phyloP scores from a whole-genome alignment of 2,113 vertebrate species.

The Poecile atricapillus region DNA sequence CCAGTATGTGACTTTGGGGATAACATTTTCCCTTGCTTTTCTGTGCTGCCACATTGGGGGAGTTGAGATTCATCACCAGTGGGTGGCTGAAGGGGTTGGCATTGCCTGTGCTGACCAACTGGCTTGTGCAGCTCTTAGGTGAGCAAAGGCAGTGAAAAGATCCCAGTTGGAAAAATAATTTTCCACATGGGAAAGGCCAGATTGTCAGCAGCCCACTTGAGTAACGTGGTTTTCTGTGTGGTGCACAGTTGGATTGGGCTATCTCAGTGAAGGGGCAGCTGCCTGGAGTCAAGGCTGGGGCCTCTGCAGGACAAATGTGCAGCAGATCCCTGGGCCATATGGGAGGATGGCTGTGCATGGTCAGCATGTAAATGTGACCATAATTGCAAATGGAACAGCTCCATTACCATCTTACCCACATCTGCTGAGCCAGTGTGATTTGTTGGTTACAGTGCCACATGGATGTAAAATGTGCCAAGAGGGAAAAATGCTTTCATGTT shows the following conservation, averaged over 20 bases:
- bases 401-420: rapidly evolving
- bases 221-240: rapidly evolving
- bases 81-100: background rate
- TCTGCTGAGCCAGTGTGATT: background rate
- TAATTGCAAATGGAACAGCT: background rate
- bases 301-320: background rate
- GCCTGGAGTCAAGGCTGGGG: background rate
- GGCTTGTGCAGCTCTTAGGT: rapidly evolving
- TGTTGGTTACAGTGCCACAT: background rate
- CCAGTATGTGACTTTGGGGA: rapidly evolving
- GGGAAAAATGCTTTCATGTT: background rate
- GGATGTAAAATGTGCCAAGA: background rate
- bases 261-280: background rate
- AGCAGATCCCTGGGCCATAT: too few relatives aligned
- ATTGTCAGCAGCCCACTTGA: background rate
- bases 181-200: background rate
- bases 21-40: background rate
- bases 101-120: background rate
- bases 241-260: background rate
- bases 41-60: background rate
- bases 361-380: background rate
- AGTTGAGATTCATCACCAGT: background rate
- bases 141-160: background rate
- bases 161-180: background rate
- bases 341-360: background rate